Evolutionary conservation across 2,888 invertebrate species (phyloP).

Genomic region (Phytoseiulus persimilis): DNA sequence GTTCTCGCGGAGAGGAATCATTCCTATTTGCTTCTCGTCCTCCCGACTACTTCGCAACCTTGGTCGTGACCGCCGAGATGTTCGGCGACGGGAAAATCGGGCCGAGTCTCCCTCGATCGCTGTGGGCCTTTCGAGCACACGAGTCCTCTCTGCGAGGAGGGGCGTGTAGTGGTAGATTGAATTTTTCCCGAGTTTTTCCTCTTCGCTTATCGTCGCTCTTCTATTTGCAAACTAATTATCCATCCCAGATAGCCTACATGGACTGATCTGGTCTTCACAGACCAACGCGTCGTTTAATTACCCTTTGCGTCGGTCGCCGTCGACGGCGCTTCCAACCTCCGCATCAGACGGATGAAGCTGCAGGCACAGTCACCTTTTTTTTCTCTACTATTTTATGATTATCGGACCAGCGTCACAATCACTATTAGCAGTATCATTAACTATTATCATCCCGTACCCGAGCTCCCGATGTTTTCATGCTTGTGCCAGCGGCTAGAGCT

Average conservation of each 20-base stretch:
- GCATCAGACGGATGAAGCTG: neutral
- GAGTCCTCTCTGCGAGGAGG: neutral
- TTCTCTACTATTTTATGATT: slow-evolving; percentile 5
- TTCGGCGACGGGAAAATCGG: neutral
- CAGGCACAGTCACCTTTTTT: neutral
- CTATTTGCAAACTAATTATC: neutral
- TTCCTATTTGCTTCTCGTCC: neutral
- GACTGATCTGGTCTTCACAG: slow-evolving; percentile 5
- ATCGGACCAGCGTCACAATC: neutral
- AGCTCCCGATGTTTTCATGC: neutral
- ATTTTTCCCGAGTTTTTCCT: neutral
- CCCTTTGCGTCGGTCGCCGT: neutral
- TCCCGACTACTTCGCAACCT: neutral
- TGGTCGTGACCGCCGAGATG: neutral
- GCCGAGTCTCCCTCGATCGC: neutral
- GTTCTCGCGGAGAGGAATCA: neutral
- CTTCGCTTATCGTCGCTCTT: neutral
- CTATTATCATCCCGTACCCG: neutral
- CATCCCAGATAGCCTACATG: neutral
- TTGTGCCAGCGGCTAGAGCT: too few species aligned
- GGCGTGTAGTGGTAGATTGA: neutral
- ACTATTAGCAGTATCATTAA: neutral
- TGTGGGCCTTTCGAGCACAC: neutral
- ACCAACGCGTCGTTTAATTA: neutral
- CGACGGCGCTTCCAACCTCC: neutral